Percentiles rank a stretch among this genome's conserved stretches.
Evolutionary conservation across 2,888 invertebrate species (phyloP).

Genomic region (Drosophila tripunctata): DNA sequence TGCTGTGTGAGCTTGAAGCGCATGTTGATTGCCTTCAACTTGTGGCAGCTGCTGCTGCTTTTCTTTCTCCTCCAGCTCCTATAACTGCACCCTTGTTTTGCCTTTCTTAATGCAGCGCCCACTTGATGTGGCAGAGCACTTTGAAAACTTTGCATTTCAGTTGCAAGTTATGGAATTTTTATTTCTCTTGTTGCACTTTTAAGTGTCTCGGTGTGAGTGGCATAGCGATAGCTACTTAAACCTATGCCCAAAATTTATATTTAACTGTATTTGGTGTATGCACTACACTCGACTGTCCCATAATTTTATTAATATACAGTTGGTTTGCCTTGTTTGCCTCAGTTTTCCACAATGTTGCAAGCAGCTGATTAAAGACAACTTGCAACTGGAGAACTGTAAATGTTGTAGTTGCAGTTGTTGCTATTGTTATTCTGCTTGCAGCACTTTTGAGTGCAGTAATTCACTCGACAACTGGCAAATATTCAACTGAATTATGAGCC

Average conservation of each 20-base stretch:
- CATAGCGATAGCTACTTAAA: constrained; percentile 4
- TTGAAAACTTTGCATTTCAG: constrained; percentile 57
- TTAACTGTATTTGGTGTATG: constrained; percentile 42
- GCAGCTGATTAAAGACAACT: constrained; percentile 20
- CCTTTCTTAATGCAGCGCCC: constrained; percentile 4
- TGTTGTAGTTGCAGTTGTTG: not conserved
- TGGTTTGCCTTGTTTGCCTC: too few species aligned
- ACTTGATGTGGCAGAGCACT: constrained; percentile 50
- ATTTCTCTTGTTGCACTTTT: constrained; percentile 26
- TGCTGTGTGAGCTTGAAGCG: constrained; percentile 15
- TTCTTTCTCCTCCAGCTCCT: not conserved
- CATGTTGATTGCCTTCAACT: constrained; percentile 50
- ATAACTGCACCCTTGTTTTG: not conserved
- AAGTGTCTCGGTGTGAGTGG: not conserved
- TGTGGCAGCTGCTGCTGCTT: constrained; percentile 34
- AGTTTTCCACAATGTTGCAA: not conserved
- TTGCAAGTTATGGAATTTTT: constrained; percentile 58
- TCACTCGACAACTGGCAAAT: constrained; percentile 28
- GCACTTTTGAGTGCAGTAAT: constrained; percentile 20
- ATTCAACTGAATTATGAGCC: constrained; percentile 35
- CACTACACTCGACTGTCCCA: constrained; percentile 11
- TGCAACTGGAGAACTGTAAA: constrained; percentile 1
- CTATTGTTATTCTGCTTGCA: constrained; percentile 15
- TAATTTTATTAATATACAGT: constrained; percentile 30
- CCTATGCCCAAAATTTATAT: constrained; percentile 43